Evolutionary conservation across 2,113 vertebrate species (phyloP).

Genomic region (Oryzias curvinotus): DNA sequence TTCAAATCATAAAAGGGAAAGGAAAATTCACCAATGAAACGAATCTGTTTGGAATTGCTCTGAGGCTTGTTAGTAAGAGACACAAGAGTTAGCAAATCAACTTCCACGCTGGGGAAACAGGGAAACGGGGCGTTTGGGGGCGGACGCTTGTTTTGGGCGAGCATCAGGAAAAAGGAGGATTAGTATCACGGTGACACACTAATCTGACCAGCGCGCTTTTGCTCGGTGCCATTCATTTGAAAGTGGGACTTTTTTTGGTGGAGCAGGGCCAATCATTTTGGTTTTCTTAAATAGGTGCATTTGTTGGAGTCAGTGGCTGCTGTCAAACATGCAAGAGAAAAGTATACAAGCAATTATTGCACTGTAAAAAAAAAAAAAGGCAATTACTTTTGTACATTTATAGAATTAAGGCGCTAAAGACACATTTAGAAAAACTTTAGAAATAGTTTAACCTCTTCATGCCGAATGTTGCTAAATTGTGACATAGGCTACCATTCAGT

Average conservation of each 20-base stretch:
- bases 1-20: conserved; percentile 73
- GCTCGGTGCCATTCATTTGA: conserved; percentile 20
- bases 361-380: conserved; percentile 16
- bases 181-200: conserved; percentile 73
- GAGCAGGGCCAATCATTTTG: conserved; percentile 46
- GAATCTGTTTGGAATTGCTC: conserved; percentile 73
- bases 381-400: background rate
- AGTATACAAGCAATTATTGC: conserved; percentile 24
- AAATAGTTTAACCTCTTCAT: background rate
- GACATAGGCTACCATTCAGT: no score
- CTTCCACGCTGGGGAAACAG: conserved; percentile 66
- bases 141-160: conserved; percentile 48
- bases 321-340: conserved; percentile 20
- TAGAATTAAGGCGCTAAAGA: background rate
- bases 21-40: conserved; percentile 69
- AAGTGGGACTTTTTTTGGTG: conserved; percentile 1
- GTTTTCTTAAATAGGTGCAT: conserved; percentile 28
- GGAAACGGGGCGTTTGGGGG: conserved; percentile 46
- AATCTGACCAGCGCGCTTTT: conserved; percentile 46
- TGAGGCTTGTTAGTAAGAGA: conserved; percentile 88
- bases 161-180: conserved; percentile 72
- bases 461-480: no score
- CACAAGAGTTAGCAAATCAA: conserved; percentile 83
- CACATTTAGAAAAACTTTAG: conserved; percentile 5
- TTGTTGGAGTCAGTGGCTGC: conserved; percentile 18